Evolutionary conservation across 2,797 vertebrate species (phyloP).

Genomic region (Malacoraja senta): DNA sequence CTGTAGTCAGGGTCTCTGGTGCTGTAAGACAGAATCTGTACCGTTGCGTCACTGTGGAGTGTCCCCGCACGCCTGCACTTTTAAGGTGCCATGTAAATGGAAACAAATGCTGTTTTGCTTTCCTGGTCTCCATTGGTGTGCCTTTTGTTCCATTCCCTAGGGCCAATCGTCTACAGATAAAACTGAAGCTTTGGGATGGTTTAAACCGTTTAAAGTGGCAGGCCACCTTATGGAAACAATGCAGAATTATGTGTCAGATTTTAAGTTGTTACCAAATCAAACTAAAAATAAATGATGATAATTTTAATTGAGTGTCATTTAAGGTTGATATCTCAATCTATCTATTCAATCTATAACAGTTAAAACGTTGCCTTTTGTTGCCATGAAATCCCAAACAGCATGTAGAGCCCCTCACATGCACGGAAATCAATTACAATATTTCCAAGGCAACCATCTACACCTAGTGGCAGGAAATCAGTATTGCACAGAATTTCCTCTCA

Average conservation of each 20-base stretch:
- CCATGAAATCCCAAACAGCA: not conserved
- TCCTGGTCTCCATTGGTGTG: not conserved
- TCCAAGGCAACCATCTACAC: slow-evolving; percentile 8
- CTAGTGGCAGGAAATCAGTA: slow-evolving; percentile 28
- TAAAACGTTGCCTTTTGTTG: not conserved
- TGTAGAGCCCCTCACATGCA: not conserved
- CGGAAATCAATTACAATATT: not conserved
- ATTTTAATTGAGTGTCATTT: not conserved
- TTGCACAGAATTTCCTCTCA: not conserved
- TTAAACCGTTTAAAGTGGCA: not conserved
- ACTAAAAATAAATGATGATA: not conserved
- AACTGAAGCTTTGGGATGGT: no score
- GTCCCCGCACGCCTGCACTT: not conserved
- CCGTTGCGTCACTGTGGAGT: not conserved
- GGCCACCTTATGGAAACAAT: not conserved
- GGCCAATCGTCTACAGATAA: not conserved
- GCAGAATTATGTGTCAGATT: not conserved
- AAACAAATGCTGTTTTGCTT: not conserved
- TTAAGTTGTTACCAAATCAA: not conserved
- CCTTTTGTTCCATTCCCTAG: not conserved
- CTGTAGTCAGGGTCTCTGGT: no score
- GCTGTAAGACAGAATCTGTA: no score
- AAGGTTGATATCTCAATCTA: not conserved
- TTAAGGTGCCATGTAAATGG: not conserved
- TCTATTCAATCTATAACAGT: not conserved